phyloP scores from a whole-genome alignment of 2,113 vertebrate species.

The Pelmatolapia mariae region DNA sequence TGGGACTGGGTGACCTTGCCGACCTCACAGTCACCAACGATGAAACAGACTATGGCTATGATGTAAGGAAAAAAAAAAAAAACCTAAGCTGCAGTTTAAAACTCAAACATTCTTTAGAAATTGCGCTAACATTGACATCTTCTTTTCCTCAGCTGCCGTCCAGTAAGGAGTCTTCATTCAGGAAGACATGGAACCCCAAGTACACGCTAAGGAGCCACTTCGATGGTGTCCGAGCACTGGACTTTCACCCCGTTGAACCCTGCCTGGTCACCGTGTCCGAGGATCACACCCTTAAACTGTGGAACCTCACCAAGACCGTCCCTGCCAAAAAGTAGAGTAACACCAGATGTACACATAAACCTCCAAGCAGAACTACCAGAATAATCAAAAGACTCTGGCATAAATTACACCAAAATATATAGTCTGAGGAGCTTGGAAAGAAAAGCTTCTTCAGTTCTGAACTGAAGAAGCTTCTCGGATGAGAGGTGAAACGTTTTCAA shows the following conservation, averaged over 20 bases:
- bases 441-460: not conserved
- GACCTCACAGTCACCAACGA: constrained; percentile 99
- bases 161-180: constrained; percentile 95
- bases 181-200: constrained; percentile 98
- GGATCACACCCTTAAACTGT: constrained; percentile 97
- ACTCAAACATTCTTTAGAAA: rapidly evolving
- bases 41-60: constrained; percentile 94
- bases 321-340: constrained; percentile 93
- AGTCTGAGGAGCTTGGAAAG: not conserved
- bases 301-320: constrained; percentile 99
- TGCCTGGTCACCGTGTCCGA: constrained; percentile 97
- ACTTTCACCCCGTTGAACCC: constrained; percentile 96
- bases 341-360: not conserved
- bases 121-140: rapidly evolving
- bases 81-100: rapidly evolving
- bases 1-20: constrained; percentile 96
- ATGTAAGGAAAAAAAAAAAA: constrained; percentile 72
- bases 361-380: not conserved
- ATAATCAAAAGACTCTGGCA: not conserved
- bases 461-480: not conserved
- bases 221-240: constrained; percentile 91
- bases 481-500: not conserved
- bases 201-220: constrained; percentile 98
- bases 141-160: constrained; percentile 78
- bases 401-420: not conserved